Percentiles rank a stretch among this genome's conserved stretches.
phyloP scores from a whole-genome alignment of 1,140 invertebrate species.

The Neelides sp. region DNA sequence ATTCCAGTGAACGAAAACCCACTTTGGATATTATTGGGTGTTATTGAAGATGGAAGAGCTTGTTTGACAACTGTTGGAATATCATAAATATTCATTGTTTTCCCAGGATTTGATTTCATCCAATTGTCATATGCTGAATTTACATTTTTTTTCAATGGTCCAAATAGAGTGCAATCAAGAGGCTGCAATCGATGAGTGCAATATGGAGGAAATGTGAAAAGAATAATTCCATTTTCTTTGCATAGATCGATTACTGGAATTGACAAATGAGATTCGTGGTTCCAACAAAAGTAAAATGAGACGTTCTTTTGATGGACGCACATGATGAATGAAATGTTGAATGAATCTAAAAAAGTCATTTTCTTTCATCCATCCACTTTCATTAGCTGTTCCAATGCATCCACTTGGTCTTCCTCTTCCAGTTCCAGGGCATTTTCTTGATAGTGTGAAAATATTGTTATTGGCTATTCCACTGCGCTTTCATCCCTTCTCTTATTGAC shows the following conservation, averaged over 20 bases:
- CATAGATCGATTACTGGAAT: slow-evolving; percentile 20
- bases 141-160: slow-evolving; percentile 37
- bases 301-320: slow-evolving; percentile 19
- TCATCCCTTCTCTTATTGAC: too few relatives aligned
- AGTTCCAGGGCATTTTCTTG: too few relatives aligned
- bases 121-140: slow-evolving; percentile 44
- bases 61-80: slow-evolving; percentile 36
- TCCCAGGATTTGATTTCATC: slow-evolving; percentile 38
- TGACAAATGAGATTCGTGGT: slow-evolving; percentile 34
- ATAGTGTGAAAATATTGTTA: too few relatives aligned
- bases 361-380: slow-evolving; percentile 35
- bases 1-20: slow-evolving; percentile 38
- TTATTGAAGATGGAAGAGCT: slow-evolving; percentile 35
- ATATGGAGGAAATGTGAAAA: slow-evolving; percentile 30
- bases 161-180: slow-evolving; percentile 36
- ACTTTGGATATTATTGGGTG: slow-evolving; percentile 36
- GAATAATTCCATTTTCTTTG: slow-evolving; percentile 25
- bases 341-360: slow-evolving; percentile 33
- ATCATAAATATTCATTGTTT: slow-evolving; percentile 40
- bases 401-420: slow-evolving; percentile 35
- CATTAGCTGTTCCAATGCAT: slow-evolving; percentile 32
- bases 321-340: slow-evolving; percentile 35
- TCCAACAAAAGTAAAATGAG: slow-evolving; percentile 33
- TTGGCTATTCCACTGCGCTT: too few relatives aligned
- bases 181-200: slow-evolving; percentile 36